Base-by-base conservation (phyloP, 2,113 vertebrate genomes). In the Uria aalge region DNA sequence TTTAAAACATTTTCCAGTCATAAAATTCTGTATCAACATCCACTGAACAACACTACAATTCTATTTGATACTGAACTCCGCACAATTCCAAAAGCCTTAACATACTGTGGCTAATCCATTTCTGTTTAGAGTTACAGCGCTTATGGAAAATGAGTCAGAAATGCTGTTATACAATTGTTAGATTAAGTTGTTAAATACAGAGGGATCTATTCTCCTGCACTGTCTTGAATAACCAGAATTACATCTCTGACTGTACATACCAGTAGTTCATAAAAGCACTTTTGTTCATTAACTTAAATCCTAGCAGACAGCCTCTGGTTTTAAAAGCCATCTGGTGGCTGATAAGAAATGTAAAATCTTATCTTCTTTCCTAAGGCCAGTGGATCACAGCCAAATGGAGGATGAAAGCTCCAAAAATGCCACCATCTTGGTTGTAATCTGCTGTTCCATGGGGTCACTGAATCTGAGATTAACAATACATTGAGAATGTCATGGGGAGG, bases 211-310 rank as follows among this genome's bases (percentile, higher is more conserved):
- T 97, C 32, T 86, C 53, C 92, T 88, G 36, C 71, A 73, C 52
- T 83, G 66, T 95, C 74, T 90, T 96, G 60, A 95, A 96, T 92
- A 96, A 93, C 80, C 41, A 90, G 85, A 96, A 86, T 90, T 92
- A 78, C 40, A 48, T 96, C 67, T 87, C 85, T 93, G 60, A 57
- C 63, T 87, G 20, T 66, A 94, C 83, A 96, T 95, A 93, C 85
- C 92, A 88, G 94, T 92, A 96, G 76, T 94, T 92, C 90, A 95
- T 94, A 92, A 94, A 96, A 96, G 74, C 85, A 96, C 83, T 96
- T 97, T 85, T 95, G 77, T 96, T 96, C 83, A 94, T 96, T 95
- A 96, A 82, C 85, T 92, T 94, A 96, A 95, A 96, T 84, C 76
- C 73, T 96, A 94, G 56, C 90, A 96, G 95, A 91, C 90, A 97